Evolutionary conservation across 2,113 vertebrate species (phyloP).

Genomic region (Otus sunia): DNA sequence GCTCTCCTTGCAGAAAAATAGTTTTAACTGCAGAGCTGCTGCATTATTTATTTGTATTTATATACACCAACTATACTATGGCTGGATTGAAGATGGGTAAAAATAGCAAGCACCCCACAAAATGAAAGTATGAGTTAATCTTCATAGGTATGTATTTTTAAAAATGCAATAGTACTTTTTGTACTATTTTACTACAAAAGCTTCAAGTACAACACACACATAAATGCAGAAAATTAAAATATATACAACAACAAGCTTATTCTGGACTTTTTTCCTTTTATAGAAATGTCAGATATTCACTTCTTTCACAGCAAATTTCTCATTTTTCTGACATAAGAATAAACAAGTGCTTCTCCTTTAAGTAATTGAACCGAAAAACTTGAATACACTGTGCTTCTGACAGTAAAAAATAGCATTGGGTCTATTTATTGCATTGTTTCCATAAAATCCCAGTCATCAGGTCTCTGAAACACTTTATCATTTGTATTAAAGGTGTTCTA

Average conservation of each 20-base stretch:
- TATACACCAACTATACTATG: background rate
- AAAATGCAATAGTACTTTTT: background rate
- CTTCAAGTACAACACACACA: background rate
- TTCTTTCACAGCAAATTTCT: slow-evolving; percentile 46
- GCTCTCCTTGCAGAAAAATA: background rate
- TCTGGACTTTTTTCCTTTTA: slow-evolving; percentile 26
- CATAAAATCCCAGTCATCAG: background rate
- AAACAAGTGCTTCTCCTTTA: slow-evolving; percentile 48
- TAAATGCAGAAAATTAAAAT: slow-evolving; percentile 23
- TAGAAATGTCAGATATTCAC: slow-evolving; percentile 64
- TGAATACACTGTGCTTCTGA: background rate
- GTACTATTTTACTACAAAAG: background rate
- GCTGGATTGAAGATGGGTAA: background rate
- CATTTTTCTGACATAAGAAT: slow-evolving; percentile 46
- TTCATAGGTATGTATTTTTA: background rate
- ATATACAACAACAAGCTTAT: slow-evolving; percentile 53
- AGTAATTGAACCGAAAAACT: slow-evolving; percentile 32
- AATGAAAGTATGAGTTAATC: background rate
- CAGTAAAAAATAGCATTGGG: slow-evolving; percentile 2
- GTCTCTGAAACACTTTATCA: background rate
- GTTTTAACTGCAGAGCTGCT: slow-evolving; percentile 3
- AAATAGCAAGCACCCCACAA: background rate
- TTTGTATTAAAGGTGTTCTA: background rate
- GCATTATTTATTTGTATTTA: background rate
- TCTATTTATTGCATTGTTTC: background rate